Evolutionary conservation across 1,140 invertebrate genomes (phyloP).

Genomic region (Drosophila bipectinata): DNA sequence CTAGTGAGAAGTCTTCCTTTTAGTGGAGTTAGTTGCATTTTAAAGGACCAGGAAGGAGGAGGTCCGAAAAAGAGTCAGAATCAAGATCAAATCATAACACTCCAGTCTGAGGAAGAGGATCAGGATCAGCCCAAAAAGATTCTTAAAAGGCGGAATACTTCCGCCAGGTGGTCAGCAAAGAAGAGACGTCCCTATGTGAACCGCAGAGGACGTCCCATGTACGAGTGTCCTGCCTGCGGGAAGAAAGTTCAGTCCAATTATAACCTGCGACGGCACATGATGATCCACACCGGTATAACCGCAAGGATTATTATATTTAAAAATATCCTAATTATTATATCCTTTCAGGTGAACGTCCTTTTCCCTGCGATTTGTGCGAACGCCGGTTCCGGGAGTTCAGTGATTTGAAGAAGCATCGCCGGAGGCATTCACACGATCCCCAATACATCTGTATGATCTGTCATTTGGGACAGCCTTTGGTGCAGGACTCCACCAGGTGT

Average conservation of each 20-base stretch:
- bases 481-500: conserved; percentile 77
- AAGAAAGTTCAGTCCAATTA: conserved; percentile 83
- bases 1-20: conserved; percentile 36
- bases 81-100: conserved; percentile 15
- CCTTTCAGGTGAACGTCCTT: conserved; percentile 78
- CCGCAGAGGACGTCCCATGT: conserved; percentile 60
- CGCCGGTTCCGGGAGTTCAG: conserved; percentile 86
- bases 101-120: conserved; percentile 26
- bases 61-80: neutral
- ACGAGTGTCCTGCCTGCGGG: conserved; percentile 73
- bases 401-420: conserved; percentile 85
- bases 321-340: neutral
- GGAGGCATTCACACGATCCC: conserved; percentile 85
- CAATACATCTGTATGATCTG: conserved; percentile 87
- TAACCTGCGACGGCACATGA: conserved; percentile 80
- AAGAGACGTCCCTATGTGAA: conserved; percentile 52
- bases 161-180: conserved; percentile 27
- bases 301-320: no score
- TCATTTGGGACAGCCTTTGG: conserved; percentile 50
- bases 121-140: conserved; percentile 11
- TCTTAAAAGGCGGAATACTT: conserved; percentile 25
- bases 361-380: conserved; percentile 85
- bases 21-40: no score
- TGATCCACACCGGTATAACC: conserved; percentile 79
- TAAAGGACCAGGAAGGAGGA: neutral